phyloP scores from a whole-genome alignment of 1,140 invertebrate species.

The Drosophila willistoni region DNA sequence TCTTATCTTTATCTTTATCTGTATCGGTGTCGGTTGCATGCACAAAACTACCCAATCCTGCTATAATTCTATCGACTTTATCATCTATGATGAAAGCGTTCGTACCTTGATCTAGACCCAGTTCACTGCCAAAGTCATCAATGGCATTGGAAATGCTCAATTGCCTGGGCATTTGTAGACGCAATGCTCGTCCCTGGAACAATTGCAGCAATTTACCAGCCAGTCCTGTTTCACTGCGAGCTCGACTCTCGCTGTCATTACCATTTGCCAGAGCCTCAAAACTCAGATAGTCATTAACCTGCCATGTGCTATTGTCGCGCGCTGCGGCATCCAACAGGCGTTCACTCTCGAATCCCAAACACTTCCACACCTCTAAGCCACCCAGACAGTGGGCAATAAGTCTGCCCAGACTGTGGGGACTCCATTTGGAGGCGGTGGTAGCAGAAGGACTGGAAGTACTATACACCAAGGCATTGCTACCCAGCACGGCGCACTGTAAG shows the following conservation, averaged over 20 bases:
- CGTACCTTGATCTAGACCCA: slow-evolving; percentile 76
- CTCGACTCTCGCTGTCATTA: not conserved
- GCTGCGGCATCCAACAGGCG: slow-evolving; percentile 85
- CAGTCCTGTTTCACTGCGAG: slow-evolving; percentile 16
- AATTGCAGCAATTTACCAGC: slow-evolving; percentile 57
- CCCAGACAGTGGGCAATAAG: slow-evolving; percentile 81
- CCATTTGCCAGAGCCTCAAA: slow-evolving; percentile 83
- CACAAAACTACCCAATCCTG: slow-evolving; percentile 64
- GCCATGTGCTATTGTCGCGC: slow-evolving; percentile 85
- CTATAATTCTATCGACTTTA: slow-evolving; percentile 71
- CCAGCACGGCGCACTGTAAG: slow-evolving; percentile 43
- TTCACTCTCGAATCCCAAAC: slow-evolving; percentile 85
- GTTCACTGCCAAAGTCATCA: slow-evolving; percentile 60
- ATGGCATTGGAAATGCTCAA: slow-evolving; percentile 69
- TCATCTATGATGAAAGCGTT: slow-evolving; percentile 72
- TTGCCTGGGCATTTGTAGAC: slow-evolving; percentile 55
- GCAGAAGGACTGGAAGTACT: not conserved
- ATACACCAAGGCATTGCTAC: slow-evolving; percentile 15
- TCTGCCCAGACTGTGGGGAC: slow-evolving; percentile 46
- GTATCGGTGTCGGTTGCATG: slow-evolving; percentile 45
- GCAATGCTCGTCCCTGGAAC: slow-evolving; percentile 60
- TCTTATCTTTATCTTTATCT: slow-evolving; percentile 47
- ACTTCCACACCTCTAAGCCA: slow-evolving; percentile 83
- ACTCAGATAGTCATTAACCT: slow-evolving; percentile 85
- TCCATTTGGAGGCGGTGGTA: slow-evolving; percentile 29